Evolutionary conservation across 1,140 invertebrate genomes (phyloP).

Genomic region (Brachionus plicatilis): DNA sequence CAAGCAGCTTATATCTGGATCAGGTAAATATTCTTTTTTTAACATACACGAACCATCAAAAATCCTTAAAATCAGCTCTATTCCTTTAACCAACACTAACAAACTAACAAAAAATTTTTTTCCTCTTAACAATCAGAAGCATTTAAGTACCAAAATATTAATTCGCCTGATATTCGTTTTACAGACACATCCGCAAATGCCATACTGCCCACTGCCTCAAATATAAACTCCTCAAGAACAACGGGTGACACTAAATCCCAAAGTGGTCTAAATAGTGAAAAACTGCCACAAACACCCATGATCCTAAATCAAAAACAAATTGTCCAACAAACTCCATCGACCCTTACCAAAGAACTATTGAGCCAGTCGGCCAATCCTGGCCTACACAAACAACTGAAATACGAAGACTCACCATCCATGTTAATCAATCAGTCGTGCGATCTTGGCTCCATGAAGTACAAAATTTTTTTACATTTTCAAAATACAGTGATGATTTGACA

Average conservation of each 20-base stretch:
- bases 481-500: too few species aligned
- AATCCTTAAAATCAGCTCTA: background rate
- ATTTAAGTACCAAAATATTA: constrained; percentile 18
- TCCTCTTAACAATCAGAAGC: background rate
- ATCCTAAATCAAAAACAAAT: constrained; percentile 1
- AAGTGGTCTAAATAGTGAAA: background rate
- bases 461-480: background rate
- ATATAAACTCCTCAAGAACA: background rate
- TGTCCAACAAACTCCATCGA: background rate
- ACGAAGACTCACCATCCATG: constrained; percentile 23
- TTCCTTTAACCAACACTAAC: background rate
- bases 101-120: background rate
- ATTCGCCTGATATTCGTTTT: constrained; percentile 32
- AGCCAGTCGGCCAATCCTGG: constrained; percentile 11
- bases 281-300: background rate
- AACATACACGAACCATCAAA: background rate
- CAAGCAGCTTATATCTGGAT: constrained; percentile 7
- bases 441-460: background rate
- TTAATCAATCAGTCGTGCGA: constrained; percentile 14
- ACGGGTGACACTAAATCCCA: background rate
- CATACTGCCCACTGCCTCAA: background rate
- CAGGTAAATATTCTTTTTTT: background rate
- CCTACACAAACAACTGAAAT: constrained; percentile 34
- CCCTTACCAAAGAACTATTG: background rate
- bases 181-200: background rate